These are phyloP conservation scores for Chelonus formosanus DNA, from an alignment of 2,888 invertebrate species.

Conservation along the genomic window DNA sequence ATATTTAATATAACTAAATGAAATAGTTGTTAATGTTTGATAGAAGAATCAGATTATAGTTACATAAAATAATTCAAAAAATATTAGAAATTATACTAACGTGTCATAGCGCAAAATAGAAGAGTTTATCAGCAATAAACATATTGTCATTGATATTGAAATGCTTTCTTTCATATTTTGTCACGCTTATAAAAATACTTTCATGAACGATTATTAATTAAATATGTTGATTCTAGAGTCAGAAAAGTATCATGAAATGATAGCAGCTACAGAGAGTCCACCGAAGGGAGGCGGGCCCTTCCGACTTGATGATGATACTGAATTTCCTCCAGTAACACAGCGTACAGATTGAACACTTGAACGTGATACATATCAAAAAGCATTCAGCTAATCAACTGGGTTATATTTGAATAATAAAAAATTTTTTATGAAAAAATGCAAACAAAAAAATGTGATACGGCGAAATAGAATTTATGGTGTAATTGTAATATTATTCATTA, in stretches of 20 bases:
- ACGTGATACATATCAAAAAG: constrained; percentile 48
- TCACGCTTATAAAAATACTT: neutral
- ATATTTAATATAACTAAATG: too few species aligned
- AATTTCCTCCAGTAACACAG: constrained; percentile 84
- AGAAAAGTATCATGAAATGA: constrained; percentile 78
- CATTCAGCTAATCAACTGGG: constrained; percentile 35
- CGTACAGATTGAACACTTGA: constrained; percentile 66
- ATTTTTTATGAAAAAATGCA: neutral
- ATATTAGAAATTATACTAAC: too few species aligned
- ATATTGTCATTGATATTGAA: too few species aligned
- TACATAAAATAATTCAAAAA: too few species aligned
- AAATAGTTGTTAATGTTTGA: too few species aligned
- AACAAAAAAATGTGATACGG: neutral
- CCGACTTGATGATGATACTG: constrained; percentile 82
- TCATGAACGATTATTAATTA: constrained; percentile 14
- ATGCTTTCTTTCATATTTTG: too few species aligned
- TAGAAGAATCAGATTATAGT: too few species aligned
- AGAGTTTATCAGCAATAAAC: too few species aligned
- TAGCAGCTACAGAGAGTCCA: constrained; percentile 75
- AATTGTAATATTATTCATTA: neutral
- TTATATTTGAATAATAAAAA: constrained; percentile 9
- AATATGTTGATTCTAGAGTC: constrained; percentile 68
- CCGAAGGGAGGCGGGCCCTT: constrained; percentile 71
- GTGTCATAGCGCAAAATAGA: too few species aligned
- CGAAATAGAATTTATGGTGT: constrained; percentile 11